These are phyloP conservation scores for Zoanthus solanderi DNA, from an alignment of 92 coral and sea anemone genomes.

Conservation along the genomic window DNA sequence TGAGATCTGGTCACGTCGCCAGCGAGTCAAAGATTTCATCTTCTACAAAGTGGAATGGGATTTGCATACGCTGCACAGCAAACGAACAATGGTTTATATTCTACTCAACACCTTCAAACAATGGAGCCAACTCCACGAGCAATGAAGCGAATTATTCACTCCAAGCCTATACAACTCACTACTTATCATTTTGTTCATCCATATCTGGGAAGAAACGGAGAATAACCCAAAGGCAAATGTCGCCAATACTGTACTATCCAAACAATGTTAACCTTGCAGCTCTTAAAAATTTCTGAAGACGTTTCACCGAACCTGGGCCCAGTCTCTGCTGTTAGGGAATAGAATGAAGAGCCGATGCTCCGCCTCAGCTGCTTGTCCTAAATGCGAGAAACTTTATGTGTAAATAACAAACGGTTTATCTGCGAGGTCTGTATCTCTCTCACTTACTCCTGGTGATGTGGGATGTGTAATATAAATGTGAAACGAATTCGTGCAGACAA, in stretches of 20 bases:
- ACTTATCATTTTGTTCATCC: conserved; percentile 5
- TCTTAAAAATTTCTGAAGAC: not conserved
- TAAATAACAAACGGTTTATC: conserved; percentile 19
- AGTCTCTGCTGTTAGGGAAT: not conserved
- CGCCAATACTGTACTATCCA: not conserved
- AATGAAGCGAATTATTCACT: conserved; percentile 4
- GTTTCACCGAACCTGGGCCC: not conserved
- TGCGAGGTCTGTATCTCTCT: conserved; percentile 22
- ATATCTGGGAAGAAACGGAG: conserved; percentile 21
- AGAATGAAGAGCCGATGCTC: not conserved
- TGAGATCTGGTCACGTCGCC: conserved; percentile 14
- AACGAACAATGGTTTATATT: conserved; percentile 5
- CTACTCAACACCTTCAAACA: conserved; percentile 20
- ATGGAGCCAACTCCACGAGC: conserved; percentile 8
- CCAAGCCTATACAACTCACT: conserved; percentile 1
- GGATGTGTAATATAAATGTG: not conserved
- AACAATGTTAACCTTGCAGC: not conserved
- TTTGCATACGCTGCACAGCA: conserved; percentile 8
- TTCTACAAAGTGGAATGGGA: conserved; percentile 1
- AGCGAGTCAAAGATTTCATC: conserved; percentile 10
- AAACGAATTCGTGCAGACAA: conserved; percentile 12
- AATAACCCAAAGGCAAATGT: conserved; percentile 10
- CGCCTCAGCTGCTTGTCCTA: not conserved
- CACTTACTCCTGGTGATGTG: not conserved
- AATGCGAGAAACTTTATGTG: conserved; percentile 12